Evolutionary conservation across 2,888 invertebrate genomes (phyloP).

Genomic region (Athalia rosae): DNA sequence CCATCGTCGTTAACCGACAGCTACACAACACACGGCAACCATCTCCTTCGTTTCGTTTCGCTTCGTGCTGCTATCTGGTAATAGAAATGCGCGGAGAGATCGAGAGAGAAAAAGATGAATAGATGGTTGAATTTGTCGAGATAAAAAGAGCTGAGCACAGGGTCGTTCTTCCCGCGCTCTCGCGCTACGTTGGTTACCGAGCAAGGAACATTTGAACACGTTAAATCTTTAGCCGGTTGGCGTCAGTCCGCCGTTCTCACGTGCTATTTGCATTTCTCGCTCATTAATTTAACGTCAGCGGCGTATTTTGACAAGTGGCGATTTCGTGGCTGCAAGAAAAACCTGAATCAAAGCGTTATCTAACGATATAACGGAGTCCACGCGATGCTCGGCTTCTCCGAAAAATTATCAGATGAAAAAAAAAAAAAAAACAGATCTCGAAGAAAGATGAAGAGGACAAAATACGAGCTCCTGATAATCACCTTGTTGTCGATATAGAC

Average conservation of each 20-base stretch:
- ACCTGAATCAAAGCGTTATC: too few species aligned
- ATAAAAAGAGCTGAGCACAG: conserved; percentile 6
- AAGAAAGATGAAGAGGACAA: not conserved
- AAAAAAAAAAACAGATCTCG: too few species aligned
- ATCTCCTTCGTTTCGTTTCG: not conserved
- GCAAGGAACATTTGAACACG: conserved; percentile 12
- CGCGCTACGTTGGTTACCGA: conserved; percentile 5
- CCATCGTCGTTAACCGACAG: not conserved
- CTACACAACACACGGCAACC: conserved; percentile 1
- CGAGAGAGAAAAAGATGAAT: conserved; percentile 19
- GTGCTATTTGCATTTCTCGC: conserved; percentile 9
- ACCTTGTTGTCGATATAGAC: not conserved
- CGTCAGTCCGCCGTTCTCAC: not conserved
- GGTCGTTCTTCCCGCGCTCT: conserved; percentile 42
- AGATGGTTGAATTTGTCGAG: not conserved
- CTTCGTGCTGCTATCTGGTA: conserved; percentile 10
- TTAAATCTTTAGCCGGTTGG: not conserved
- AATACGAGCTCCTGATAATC: not conserved
- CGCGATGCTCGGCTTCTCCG: too few species aligned
- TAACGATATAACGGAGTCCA: too few species aligned
- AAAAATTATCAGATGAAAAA: too few species aligned
- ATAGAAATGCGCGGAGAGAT: conserved; percentile 15
- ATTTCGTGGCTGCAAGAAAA: not conserved
- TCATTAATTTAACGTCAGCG: conserved; percentile 20
- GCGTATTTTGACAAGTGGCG: conserved; percentile 13